phyloP scores from a whole-genome alignment of 2,113 vertebrate genomes.

The Megaleporinus macrocephalus region DNA sequence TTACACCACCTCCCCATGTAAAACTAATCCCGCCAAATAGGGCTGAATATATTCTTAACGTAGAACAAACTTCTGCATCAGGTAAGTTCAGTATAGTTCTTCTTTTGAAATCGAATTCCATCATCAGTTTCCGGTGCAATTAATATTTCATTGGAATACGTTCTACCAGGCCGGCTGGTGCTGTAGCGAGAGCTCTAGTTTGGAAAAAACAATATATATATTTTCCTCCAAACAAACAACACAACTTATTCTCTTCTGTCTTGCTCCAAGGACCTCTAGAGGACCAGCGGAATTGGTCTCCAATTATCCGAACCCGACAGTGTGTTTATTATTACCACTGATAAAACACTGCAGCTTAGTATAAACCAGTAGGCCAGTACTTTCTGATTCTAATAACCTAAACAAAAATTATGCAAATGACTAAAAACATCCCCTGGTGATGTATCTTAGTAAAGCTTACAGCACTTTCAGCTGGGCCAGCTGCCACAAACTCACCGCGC shows the following conservation, averaged over 20 bases:
- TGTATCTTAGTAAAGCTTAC: background rate
- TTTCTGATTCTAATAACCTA: background rate
- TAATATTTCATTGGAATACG: background rate
- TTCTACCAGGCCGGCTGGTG: background rate
- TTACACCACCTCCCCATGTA: too few relatives aligned
- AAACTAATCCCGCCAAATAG: too few relatives aligned
- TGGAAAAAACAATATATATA: background rate
- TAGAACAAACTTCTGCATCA: background rate
- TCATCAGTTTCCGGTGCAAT: background rate
- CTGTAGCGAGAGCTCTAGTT: background rate
- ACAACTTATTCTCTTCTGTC: background rate
- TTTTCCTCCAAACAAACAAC: background rate
- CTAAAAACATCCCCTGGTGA: background rate
- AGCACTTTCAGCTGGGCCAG: constrained; percentile 11
- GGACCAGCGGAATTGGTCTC: too few relatives aligned
- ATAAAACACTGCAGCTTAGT: too few relatives aligned
- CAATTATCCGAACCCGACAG: too few relatives aligned
- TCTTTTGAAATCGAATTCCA: background rate
- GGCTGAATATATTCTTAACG: background rate
- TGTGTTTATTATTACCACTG: too few relatives aligned
- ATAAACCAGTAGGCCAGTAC: background rate
- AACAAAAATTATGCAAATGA: background rate
- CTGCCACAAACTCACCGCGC: constrained; percentile 13
- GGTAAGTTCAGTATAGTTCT: background rate
- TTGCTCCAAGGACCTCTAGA: background rate